Conservation (phyloP, 1,140 invertebrate genomes). For the Drosophila lowei region DNA sequence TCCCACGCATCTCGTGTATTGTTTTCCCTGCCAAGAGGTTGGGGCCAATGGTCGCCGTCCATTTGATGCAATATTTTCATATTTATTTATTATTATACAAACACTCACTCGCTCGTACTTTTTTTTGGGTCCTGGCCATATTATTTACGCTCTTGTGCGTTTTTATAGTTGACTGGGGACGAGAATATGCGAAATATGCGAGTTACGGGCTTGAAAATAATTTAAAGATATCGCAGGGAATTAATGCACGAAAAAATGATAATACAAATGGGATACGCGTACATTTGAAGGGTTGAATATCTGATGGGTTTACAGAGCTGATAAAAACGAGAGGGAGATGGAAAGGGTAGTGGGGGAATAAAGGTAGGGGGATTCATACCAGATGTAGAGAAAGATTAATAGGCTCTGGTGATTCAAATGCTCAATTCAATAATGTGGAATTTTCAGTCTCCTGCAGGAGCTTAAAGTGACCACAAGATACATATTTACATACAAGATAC, state of each 20-base stretch:
- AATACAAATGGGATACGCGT: not conserved
- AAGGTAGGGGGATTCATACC: too few species aligned
- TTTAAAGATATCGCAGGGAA: slow-evolving; percentile 32
- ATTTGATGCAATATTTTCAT: slow-evolving; percentile 63
- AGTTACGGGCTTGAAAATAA: slow-evolving; percentile 26
- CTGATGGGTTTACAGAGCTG: too few species aligned
- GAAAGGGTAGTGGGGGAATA: too few species aligned
- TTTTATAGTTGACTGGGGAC: slow-evolving; percentile 63
- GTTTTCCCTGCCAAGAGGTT: slow-evolving; percentile 20
- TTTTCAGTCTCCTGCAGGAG: too few species aligned
- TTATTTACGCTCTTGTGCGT: slow-evolving; percentile 65
- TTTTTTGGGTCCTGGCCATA: slow-evolving; percentile 33
- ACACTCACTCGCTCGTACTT: slow-evolving; percentile 23
- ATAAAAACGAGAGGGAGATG: too few species aligned
- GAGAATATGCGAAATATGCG: slow-evolving; percentile 33
- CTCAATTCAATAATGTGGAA: too few species aligned
- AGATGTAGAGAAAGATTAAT: too few species aligned
- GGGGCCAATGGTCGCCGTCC: slow-evolving; percentile 26
- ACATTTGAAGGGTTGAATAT: not conserved
- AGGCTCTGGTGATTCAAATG: too few species aligned
- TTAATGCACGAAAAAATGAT: slow-evolving; percentile 9
- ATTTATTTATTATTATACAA: slow-evolving; percentile 63
- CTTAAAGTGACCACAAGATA: too few species aligned
- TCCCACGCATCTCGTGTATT: slow-evolving; percentile 19
- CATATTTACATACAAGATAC: too few species aligned